Evolutionary conservation across 2,113 vertebrate genomes (phyloP).

Genomic region (Acrocephalus kingi): DNA sequence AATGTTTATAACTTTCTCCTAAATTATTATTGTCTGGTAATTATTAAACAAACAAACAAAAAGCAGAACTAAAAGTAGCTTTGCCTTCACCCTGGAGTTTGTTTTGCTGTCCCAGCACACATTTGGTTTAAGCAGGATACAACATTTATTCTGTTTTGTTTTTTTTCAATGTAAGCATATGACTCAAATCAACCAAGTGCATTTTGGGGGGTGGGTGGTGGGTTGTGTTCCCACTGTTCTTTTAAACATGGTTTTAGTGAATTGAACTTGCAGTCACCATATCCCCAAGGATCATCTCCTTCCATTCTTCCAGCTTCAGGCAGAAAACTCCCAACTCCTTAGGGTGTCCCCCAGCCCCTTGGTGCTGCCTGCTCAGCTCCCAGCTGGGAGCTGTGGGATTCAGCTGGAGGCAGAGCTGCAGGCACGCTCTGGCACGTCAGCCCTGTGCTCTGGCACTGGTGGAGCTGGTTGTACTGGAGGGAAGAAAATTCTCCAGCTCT

Average conservation of each 20-base stretch:
- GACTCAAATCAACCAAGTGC: slow-evolving; percentile 1
- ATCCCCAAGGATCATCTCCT: neutral
- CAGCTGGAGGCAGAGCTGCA: neutral
- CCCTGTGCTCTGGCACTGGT: neutral
- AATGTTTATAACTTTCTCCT: neutral
- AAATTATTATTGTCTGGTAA: neutral
- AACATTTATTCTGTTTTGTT: neutral
- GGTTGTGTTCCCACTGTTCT: neutral
- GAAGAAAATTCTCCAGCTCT: neutral
- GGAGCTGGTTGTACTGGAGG: neutral
- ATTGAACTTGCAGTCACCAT: neutral
- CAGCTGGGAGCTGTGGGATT: neutral
- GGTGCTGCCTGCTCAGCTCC: neutral
- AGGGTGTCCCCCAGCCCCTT: neutral
- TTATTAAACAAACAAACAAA: slow-evolving; percentile 46
- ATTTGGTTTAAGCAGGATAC: neutral
- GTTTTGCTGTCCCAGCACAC: neutral
- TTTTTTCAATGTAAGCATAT: neutral
- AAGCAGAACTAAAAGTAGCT: neutral
- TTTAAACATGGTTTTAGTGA: neutral
- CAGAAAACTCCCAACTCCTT: neutral
- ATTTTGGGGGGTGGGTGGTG: neutral
- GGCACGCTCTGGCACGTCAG: neutral
- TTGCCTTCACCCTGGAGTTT: neutral
- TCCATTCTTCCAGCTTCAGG: neutral